Evolutionary conservation across 1,140 invertebrate species (phyloP).

Genomic region (Trichonephila clavata): DNA sequence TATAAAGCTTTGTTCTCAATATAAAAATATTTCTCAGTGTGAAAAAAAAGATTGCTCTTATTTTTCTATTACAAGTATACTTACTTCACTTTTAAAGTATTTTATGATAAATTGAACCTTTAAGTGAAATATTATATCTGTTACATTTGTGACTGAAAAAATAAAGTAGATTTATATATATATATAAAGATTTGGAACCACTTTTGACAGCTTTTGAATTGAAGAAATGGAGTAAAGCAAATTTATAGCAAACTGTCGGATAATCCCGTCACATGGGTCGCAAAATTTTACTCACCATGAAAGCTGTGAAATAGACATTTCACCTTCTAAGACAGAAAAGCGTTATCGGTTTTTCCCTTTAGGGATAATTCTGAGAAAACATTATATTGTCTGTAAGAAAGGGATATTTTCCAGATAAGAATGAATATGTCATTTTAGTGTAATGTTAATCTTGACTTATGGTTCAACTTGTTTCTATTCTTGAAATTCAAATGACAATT

Average conservation of each 20-base stretch:
- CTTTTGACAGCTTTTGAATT: conserved; percentile 14
- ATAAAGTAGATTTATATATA: conserved; percentile 16
- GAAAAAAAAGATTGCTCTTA: not conserved
- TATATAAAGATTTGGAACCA: not conserved
- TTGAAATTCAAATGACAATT: too few relatives aligned
- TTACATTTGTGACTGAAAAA: not conserved
- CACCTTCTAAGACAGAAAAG: not conserved
- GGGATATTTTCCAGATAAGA: not conserved
- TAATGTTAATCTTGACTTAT: not conserved
- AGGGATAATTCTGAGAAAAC: not conserved
- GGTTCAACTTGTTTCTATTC: too few relatives aligned
- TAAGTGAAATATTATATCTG: too few relatives aligned
- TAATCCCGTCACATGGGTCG: not conserved
- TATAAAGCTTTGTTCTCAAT: too few relatives aligned
- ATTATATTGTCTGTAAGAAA: not conserved
- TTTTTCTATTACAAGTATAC: not conserved
- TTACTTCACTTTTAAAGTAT: not conserved
- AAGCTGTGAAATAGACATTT: not conserved
- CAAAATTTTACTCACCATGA: not conserved
- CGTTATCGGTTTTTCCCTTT: not conserved
- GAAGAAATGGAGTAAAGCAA: conserved; percentile 34
- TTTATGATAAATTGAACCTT: not conserved
- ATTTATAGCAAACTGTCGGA: not conserved
- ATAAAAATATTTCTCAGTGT: not conserved
- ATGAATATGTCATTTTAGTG: not conserved